These are phyloP conservation scores for Girardinus metallicus DNA, from an alignment of 2,797 vertebrate species.

Conservation along the genomic window DNA sequence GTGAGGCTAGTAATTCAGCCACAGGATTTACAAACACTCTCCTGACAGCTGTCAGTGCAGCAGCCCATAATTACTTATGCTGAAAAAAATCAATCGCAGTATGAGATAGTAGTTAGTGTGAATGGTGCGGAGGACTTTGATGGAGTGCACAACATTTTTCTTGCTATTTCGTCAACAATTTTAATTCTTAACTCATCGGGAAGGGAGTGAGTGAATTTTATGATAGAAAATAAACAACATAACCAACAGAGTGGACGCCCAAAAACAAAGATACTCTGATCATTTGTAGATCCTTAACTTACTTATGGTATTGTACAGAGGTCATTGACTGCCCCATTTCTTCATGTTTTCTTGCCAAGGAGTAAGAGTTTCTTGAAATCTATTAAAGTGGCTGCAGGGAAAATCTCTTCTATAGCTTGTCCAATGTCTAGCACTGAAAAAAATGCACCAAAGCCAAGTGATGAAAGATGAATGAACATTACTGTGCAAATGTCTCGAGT, in stretches of 20 bases:
- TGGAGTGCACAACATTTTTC: constrained; percentile 18
- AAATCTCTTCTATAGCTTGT: not conserved
- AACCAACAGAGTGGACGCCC: not conserved
- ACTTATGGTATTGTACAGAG: not conserved
- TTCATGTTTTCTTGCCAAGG: not conserved
- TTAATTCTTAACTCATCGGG: constrained; percentile 9
- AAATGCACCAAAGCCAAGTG: not conserved
- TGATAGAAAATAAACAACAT: constrained; percentile 7
- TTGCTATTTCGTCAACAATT: constrained; percentile 12
- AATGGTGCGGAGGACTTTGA: constrained; percentile 8
- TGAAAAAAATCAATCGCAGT: constrained; percentile 31
- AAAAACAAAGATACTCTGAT: constrained; percentile 4
- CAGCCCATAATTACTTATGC: constrained; percentile 22
- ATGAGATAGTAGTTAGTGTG: constrained; percentile 27
- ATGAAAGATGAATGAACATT: not conserved
- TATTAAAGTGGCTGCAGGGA: not conserved
- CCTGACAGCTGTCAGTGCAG: constrained; percentile 9
- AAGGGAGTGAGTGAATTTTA: constrained; percentile 23
- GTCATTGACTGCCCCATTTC: not conserved
- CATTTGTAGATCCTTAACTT: not conserved
- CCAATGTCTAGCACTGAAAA: not conserved
- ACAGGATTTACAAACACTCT: constrained; percentile 21
- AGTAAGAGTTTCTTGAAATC: not conserved
- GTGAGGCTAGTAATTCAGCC: constrained; percentile 13
- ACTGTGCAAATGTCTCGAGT: not conserved